Evolutionary conservation across 2,888 invertebrate species (phyloP), one percentile per base, ranked within the genome.

Genomic region (Leptinotarsa haldemani): DNA sequence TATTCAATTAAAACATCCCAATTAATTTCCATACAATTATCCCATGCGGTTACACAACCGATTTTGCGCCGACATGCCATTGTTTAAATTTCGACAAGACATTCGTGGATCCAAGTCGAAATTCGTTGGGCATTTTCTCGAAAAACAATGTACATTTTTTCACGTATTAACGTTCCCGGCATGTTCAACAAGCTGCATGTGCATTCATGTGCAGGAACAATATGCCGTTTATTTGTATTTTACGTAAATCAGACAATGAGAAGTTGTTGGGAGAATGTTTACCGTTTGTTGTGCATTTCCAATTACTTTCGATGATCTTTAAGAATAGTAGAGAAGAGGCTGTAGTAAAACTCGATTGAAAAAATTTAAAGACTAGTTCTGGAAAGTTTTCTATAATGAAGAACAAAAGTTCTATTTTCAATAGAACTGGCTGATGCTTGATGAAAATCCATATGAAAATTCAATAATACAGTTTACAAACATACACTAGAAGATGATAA

Each of bases 11-110:
- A 58, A 70, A 66, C 47, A 52, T 46, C 67, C 70, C 74, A 16
- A 70, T 66, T 76, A 72, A 81, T 81, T 81, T 77, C 74, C 81
- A 81, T 80, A 81, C 81, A 81, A 80, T 80, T 61, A 53, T 56
- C 46, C 58, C 18, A 68, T 56, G 12, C 46, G 48, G 56, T 67
- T 58, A 53, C 71, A 71, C 52, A 58, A 71, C 65, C 66, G 52
- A 66, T 18, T 58, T 71, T 66, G 68, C 47, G 46, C 61, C 56
- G 63, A 69, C 74, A 76, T 7, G 67, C 76, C 58, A 76, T 76
- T 76, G 76, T 76, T 74, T 65, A 40, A 9, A 65, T 72, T 65
- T 71, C 25, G 25, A 69, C 65, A 68, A 65, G 63, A 22, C 20
- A 47, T 53, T 70, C 70, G 69, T 72, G 72, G 69, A 47, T 58